These are phyloP conservation scores for Sylvietta virens DNA, from an alignment of 2,113 vertebrate genomes.

Conservation along the genomic window DNA sequence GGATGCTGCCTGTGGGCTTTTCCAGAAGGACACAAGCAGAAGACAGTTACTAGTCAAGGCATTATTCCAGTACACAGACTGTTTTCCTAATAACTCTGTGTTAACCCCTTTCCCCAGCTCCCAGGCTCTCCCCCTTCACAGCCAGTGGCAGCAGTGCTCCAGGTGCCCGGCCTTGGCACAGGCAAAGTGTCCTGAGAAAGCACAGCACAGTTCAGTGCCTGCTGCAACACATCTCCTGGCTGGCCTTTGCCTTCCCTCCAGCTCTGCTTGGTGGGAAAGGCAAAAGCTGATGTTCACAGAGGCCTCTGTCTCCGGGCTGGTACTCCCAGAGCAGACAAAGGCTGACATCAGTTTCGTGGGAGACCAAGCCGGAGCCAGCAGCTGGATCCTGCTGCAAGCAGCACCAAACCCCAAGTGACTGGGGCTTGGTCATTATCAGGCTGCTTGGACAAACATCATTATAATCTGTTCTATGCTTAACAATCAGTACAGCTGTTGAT, in stretches of 20 bases:
- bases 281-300: not conserved
- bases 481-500: not conserved
- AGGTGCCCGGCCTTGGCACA: rapidly evolving
- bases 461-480: not conserved
- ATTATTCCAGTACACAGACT: not conserved
- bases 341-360: not conserved
- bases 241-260: not conserved
- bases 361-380: not conserved
- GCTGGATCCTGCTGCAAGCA: not conserved
- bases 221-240: not conserved
- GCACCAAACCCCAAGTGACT: not conserved
- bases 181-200: not conserved
- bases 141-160: not conserved
- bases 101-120: not conserved
- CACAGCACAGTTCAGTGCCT: not conserved
- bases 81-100: not conserved
- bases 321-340: not conserved
- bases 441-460: not conserved
- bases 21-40: not conserved
- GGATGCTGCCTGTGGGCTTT: not conserved
- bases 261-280: not conserved
- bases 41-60: not conserved
- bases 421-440: not conserved
- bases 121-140: not conserved
- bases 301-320: not conserved